Percentiles rank a stretch among this genome's conserved stretches.
Conservation (phyloP, 2,113 vertebrate species). For the Oncorhynchus masou region DNA sequence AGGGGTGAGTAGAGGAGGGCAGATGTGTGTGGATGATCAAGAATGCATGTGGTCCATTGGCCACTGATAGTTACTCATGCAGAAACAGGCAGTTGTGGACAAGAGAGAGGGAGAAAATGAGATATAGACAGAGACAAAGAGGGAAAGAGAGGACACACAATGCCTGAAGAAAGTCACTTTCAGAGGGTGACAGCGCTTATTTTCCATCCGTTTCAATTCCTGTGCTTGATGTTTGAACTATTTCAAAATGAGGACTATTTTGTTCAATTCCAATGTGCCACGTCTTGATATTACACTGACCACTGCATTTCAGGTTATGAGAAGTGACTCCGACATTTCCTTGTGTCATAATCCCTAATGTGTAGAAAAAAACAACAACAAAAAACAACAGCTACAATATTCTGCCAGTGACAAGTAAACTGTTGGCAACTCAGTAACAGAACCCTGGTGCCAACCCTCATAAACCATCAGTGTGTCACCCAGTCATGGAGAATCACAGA, state of each 20-base stretch:
- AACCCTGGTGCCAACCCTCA: neutral
- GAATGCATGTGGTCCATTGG: slow-evolving; percentile 32
- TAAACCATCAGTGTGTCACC: slow-evolving; percentile 14
- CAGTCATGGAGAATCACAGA: slow-evolving; percentile 23
- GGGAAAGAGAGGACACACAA: slow-evolving; percentile 59
- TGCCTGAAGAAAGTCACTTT: slow-evolving; percentile 78
- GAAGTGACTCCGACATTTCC: neutral
- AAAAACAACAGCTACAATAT: neutral
- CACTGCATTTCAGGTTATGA: neutral
- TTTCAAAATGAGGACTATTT: neutral
- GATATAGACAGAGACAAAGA: slow-evolving; percentile 27
- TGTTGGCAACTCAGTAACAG: slow-evolving; percentile 14
- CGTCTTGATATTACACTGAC: neutral
- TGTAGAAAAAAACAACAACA: too few relatives aligned
- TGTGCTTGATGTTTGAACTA: neutral
- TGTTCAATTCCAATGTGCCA: neutral
- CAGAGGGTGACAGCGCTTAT: slow-evolving; percentile 69
- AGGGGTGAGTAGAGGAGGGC: too few relatives aligned
- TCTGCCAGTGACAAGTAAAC: slow-evolving; percentile 1
- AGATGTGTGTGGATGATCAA: too few relatives aligned
- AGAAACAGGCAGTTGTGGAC: slow-evolving; percentile 72
- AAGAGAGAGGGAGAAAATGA: slow-evolving; percentile 23
- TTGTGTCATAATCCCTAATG: neutral
- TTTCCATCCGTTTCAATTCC: neutral
- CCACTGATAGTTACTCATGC: slow-evolving; percentile 79